phyloP scores from a whole-genome alignment of 2,797 vertebrate genomes.

The Phaenicophaeus curvirostris region DNA sequence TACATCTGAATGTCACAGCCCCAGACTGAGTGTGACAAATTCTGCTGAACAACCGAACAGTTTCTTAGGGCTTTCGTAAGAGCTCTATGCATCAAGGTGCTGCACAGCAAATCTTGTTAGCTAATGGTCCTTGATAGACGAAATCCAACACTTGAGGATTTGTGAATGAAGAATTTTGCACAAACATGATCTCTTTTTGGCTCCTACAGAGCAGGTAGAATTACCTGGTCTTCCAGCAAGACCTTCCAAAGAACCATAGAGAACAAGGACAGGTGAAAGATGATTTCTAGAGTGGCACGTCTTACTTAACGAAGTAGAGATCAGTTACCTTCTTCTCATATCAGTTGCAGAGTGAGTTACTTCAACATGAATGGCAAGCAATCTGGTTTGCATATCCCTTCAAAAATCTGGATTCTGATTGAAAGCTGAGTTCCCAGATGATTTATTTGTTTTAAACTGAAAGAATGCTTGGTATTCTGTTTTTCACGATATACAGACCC shows the following conservation, averaged over 20 bases:
- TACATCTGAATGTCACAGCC: neutral
- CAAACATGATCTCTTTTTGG: conserved; percentile 26
- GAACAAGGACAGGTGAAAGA: conserved; percentile 58
- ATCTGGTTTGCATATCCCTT: conserved; percentile 35
- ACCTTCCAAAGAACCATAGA: conserved; percentile 22
- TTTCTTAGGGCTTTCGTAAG: neutral
- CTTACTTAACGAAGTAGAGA: neutral
- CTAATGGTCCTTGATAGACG: neutral
- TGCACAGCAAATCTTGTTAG: conserved; percentile 36
- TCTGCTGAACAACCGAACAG: neutral
- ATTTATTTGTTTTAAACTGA: neutral
- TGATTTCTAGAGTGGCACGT: conserved; percentile 13
- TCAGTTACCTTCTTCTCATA: conserved; percentile 29
- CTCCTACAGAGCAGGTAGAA: conserved; percentile 28
- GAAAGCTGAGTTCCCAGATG: neutral
- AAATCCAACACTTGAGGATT: conserved; percentile 30
- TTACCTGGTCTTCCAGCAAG: conserved; percentile 54
- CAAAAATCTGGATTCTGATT: conserved; percentile 58
- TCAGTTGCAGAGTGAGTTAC: conserved; percentile 29
- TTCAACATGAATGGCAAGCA: conserved; percentile 12
- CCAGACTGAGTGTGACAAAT: neutral
- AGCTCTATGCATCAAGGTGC: neutral
- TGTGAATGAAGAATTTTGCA: conserved; percentile 55
- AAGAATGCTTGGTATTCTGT: neutral
- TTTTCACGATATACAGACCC: neutral